A percentile compares a stretch with the other conserved stretches of the same genome.
These are phyloP conservation scores for Tipula helvola DNA, from an alignment of 2,888 invertebrate genomes.

Conservation along the genomic window DNA sequence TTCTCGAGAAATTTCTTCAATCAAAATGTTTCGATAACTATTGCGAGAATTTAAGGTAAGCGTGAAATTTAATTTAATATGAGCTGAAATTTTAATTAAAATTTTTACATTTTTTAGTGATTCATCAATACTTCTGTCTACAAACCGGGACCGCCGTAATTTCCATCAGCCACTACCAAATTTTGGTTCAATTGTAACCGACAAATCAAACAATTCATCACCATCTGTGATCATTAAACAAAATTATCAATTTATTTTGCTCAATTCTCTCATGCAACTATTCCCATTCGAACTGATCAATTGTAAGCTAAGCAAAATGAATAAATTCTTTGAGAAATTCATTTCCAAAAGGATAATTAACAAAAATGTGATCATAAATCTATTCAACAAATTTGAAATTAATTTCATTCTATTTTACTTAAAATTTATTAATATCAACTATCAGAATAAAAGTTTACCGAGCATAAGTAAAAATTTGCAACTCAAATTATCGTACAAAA, in stretches of 20 bases:
- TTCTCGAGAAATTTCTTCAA: conserved; percentile 11
- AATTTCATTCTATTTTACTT: conserved; percentile 41
- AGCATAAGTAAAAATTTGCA: background rate
- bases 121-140: background rate
- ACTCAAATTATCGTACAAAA: conserved; percentile 42
- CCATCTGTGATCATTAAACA: conserved; percentile 30
- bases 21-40: conserved; percentile 25
- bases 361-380: conserved; percentile 5
- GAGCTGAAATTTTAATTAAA: background rate
- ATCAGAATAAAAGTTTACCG: conserved; percentile 22
- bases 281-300: conserved; percentile 18
- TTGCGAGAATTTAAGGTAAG: conserved; percentile 24
- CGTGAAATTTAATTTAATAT: background rate
- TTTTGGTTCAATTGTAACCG: conserved; percentile 28
- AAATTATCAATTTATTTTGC: conserved; percentile 27
- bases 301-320: conserved; percentile 12
- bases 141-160: conserved; percentile 25
- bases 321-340: background rate
- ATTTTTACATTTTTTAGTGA: background rate
- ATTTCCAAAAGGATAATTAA: background rate
- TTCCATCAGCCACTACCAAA: conserved; percentile 29
- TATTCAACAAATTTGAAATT: conserved; percentile 46
- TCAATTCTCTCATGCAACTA: conserved; percentile 27
- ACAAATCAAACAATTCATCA: conserved; percentile 22
- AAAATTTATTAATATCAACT: conserved; percentile 28